A percentile compares a stretch with the other conserved stretches of the same genome.
These are phyloP conservation scores for Luehdorfia chinensis DNA, from an alignment of 1,140 invertebrate species.

Conservation along the genomic window DNA sequence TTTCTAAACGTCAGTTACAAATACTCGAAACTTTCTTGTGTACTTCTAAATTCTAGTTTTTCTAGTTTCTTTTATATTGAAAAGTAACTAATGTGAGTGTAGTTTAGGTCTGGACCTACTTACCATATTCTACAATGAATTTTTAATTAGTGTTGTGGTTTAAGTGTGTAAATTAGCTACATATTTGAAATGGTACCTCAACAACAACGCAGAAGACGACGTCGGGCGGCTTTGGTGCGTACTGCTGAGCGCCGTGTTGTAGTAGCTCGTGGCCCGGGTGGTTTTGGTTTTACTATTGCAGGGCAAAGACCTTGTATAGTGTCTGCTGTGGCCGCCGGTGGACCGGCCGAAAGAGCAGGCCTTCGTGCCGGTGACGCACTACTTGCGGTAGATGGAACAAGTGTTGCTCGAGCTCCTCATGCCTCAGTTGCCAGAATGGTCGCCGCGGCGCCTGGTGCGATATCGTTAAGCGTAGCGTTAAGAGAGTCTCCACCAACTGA, in stretches of 20 bases:
- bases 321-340: constrained; percentile 56
- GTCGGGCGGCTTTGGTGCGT: constrained; percentile 85
- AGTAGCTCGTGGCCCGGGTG: constrained; percentile 86
- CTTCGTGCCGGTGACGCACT: constrained; percentile 94
- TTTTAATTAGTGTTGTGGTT: constrained; percentile 11
- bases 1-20: constrained; percentile 71
- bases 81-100: constrained; percentile 6
- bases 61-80: constrained; percentile 52
- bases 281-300: constrained; percentile 74
- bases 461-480: constrained; percentile 75
- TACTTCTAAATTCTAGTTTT: constrained; percentile 58
- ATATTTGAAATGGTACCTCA: constrained; percentile 72
- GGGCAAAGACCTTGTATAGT: constrained; percentile 67
- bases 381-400: constrained; percentile 92
- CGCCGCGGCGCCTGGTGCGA: constrained; percentile 85
- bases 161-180: constrained; percentile 16
- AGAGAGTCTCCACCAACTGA: constrained; percentile 60
- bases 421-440: constrained; percentile 95
- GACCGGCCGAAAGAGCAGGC: constrained; percentile 82
- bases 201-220: constrained; percentile 86
- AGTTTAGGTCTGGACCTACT: background rate
- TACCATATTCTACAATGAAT: constrained; percentile 6
- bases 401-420: constrained; percentile 92
- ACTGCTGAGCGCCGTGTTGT: constrained; percentile 87
- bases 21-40: constrained; percentile 63